Percentiles rank a stretch among this genome's conserved stretches.
Conservation (phyloP, 2,888 invertebrate genomes). For the Caenorhabditis sinica region DNA sequence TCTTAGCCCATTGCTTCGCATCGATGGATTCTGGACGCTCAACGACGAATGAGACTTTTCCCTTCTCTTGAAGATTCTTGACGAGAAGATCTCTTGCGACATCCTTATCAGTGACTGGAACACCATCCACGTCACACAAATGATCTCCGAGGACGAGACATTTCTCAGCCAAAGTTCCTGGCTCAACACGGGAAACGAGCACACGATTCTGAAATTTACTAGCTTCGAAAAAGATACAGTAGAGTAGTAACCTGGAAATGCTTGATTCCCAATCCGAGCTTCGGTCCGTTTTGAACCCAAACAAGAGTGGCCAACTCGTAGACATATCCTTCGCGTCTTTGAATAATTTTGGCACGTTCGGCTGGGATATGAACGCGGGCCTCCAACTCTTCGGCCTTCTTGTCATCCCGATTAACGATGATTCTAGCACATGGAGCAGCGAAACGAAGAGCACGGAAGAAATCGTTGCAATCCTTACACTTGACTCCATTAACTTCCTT, state of each 20-base stretch:
- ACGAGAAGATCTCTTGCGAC: conserved; percentile 65
- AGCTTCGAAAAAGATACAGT: not conserved
- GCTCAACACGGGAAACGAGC: conserved; percentile 74
- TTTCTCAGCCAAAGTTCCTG: conserved; percentile 72
- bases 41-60: conserved; percentile 66
- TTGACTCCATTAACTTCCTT: conserved; percentile 71
- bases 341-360: conserved; percentile 76
- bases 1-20: conserved; percentile 69
- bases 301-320: conserved; percentile 61
- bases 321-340: conserved; percentile 77
- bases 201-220: conserved; percentile 73
- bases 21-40: conserved; percentile 73
- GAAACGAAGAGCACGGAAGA: conserved; percentile 76
- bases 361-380: conserved; percentile 75
- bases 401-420: conserved; percentile 68
- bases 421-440: conserved; percentile 73
- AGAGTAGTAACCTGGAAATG: conserved; percentile 70
- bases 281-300: conserved; percentile 74
- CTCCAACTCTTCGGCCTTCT: conserved; percentile 73
- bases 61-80: conserved; percentile 66
- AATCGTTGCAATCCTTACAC: conserved; percentile 72
- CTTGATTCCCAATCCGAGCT: conserved; percentile 79
- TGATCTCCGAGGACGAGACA: conserved; percentile 67
- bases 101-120: conserved; percentile 69
- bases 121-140: conserved; percentile 65